Base-by-base conservation (phyloP, 2,113 vertebrate genomes). In the Phaethornis superciliosus region DNA sequence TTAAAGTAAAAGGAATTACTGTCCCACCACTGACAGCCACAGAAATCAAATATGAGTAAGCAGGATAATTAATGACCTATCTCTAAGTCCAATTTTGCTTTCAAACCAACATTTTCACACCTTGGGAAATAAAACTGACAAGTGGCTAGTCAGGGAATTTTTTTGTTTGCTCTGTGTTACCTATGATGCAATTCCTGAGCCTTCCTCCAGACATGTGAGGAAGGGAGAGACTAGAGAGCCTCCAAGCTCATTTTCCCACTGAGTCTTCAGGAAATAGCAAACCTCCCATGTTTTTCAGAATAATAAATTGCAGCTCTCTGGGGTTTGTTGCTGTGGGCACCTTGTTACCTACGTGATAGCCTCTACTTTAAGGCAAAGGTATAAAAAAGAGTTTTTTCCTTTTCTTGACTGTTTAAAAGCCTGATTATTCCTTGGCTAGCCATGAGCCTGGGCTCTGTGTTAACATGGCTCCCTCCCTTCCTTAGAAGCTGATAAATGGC, bases 381-480 rank as follows among this genome's bases (percentile, higher is more conserved):
- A 52, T 7, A 5, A 2, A 10, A 70, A 83, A 23, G 0, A 42
- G 79, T 42, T 59, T 44, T 0, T 26, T 64, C 42, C 44, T 52
- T 42, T n/a, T 0, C 44, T 21, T 0, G 27, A 11, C 40, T 3
- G 7, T 11, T 47, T 4, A 3, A 26, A 18, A 30, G 60, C 15
- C 2, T 4, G 21, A 5, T n/a, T 19, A 32, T 32, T 1, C 28
- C 42, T 2, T 8, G 1, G 33, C 3, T 14, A 7, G 37, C 3
- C 32, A 7, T 1, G 15, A 52, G 40, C 33, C 42, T 21, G 63
- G 24, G 24, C 0, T 71, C 40, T 11, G 40, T 40, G 40, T 80
- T 67, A 37, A 24, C 14, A 96, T 62, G 70, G 85, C 89, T 95
- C 84, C 93, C 89, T 95, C 84, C 93, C 74, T 88, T 81, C 85